These are phyloP conservation scores for Meriones psammophilus DNA, from an alignment of 2,797 vertebrate genomes.

Conservation along the genomic window DNA sequence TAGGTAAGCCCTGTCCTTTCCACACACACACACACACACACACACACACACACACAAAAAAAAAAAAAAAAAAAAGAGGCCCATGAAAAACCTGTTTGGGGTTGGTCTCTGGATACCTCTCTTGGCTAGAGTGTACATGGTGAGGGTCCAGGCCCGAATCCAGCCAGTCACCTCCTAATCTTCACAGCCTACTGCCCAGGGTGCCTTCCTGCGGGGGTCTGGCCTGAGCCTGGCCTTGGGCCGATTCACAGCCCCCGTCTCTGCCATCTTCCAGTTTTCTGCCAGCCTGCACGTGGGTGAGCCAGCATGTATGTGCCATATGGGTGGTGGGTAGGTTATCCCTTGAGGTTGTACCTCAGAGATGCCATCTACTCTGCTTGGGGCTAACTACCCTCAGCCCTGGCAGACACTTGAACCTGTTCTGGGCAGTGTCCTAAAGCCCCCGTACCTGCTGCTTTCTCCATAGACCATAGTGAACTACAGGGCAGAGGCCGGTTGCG, in stretches of 20 bases:
- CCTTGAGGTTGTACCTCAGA: not conserved
- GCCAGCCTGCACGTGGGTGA: conserved; percentile 97
- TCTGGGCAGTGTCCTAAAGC: not conserved
- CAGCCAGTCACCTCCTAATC: not conserved
- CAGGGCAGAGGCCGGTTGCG: conserved; percentile 93
- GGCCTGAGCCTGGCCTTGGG: conserved; percentile 95
- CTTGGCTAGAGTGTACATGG: not conserved
- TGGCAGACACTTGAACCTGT: not conserved
- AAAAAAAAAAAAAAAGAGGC: not conserved
- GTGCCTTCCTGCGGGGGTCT: conserved; percentile 94
- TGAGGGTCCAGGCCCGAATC: not conserved
- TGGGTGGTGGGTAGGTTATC: not conserved
- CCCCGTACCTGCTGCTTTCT: not conserved
- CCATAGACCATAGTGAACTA: conserved; percentile 94
- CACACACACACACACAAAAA: too few species aligned
- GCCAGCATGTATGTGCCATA: conserved; percentile 39
- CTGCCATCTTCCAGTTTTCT: conserved; percentile 98
- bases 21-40: too few species aligned
- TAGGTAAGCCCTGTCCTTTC: not conserved
- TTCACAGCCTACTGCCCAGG: conserved; percentile 94
- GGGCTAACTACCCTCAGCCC: not conserved
- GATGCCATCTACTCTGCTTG: not conserved
- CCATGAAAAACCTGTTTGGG: not conserved
- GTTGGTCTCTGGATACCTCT: not conserved
- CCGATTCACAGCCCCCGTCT: conserved; percentile 95